phyloP scores from a whole-genome alignment of 1,140 invertebrate genomes.

The Nebria ingens region DNA sequence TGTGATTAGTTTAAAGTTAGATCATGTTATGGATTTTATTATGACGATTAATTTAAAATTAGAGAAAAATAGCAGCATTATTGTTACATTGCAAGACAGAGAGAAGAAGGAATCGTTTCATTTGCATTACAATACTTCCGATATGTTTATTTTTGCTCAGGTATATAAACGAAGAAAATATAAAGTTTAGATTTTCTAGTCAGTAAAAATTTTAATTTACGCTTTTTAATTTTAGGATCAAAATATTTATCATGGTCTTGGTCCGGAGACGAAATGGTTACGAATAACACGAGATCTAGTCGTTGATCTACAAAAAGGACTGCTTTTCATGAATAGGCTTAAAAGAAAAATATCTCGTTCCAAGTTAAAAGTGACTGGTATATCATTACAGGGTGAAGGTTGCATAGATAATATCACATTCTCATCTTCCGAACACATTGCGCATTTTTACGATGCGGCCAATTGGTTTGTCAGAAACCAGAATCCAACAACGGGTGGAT shows the following conservation, averaged over 20 bases:
- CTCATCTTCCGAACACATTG: conserved; percentile 71
- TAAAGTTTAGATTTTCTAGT: conserved; percentile 3
- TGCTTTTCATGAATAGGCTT: conserved; percentile 48
- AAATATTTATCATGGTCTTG: conserved; percentile 82
- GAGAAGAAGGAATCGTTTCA: conserved; percentile 66
- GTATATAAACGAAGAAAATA: too few species aligned
- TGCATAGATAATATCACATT: conserved; percentile 73
- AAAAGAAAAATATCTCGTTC: conserved; percentile 57
- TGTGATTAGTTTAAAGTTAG: conserved; percentile 57
- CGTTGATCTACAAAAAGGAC: conserved; percentile 86
- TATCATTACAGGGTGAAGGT: conserved; percentile 65
- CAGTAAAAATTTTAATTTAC: neutral
- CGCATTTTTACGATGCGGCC: conserved; percentile 85
- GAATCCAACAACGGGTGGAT: conserved; percentile 68
- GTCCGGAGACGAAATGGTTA: conserved; percentile 56
- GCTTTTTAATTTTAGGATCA: conserved; percentile 40
- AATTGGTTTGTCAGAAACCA: conserved; percentile 89
- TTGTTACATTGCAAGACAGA: conserved; percentile 63
- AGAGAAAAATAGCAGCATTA: conserved; percentile 68
- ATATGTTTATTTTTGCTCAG: conserved; percentile 58
- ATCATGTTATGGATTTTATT: conserved; percentile 67
- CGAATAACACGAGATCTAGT: conserved; percentile 77
- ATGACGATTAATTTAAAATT: conserved; percentile 63
- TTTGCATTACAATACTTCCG: conserved; percentile 73
- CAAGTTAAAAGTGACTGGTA: conserved; percentile 60